Percentiles rank a stretch among this genome's conserved stretches.
Conservation (phyloP, 2,888 invertebrate species). For the Empis stercorea region DNA sequence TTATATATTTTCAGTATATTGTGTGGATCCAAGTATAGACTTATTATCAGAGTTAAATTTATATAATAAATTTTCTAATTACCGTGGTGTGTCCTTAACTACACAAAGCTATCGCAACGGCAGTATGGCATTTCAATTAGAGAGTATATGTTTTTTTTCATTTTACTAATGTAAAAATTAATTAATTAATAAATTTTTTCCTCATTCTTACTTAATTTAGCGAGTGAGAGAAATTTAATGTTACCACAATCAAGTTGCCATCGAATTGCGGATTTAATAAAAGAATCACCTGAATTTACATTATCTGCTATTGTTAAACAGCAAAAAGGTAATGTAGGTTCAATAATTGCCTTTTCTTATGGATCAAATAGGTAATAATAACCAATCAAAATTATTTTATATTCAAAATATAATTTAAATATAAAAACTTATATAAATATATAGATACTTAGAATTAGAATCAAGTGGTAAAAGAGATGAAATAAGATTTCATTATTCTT, state of each 20-base stretch:
- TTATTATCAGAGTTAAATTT: conserved; percentile 66
- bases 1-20: conserved; percentile 42
- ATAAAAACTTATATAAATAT: conserved; percentile 10
- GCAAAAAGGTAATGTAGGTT: conserved; percentile 69
- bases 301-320: conserved; percentile 64
- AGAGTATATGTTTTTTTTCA: conserved; percentile 9
- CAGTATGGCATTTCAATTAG: conserved; percentile 13
- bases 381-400: not conserved
- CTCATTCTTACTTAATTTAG: no score
- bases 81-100: conserved; percentile 50
- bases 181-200: no score
- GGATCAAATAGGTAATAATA: conserved; percentile 55
- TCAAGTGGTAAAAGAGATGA: conserved; percentile 80
- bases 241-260: conserved; percentile 25
- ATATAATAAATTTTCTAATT: conserved; percentile 60
- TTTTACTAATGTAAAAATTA: not conserved
- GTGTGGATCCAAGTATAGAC: conserved; percentile 51
- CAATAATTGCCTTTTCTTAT: conserved; percentile 70
- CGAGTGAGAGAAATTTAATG: conserved; percentile 14
- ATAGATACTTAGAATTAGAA: conserved; percentile 81
- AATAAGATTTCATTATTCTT: conserved; percentile 68
- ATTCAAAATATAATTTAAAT: conserved; percentile 3
- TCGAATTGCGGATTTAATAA: conserved; percentile 54
- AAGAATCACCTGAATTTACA: conserved; percentile 65
- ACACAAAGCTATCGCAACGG: conserved; percentile 29